Conservation (phyloP, 2,797 vertebrate genomes). For the Melanogrammus aeglefinus region DNA sequence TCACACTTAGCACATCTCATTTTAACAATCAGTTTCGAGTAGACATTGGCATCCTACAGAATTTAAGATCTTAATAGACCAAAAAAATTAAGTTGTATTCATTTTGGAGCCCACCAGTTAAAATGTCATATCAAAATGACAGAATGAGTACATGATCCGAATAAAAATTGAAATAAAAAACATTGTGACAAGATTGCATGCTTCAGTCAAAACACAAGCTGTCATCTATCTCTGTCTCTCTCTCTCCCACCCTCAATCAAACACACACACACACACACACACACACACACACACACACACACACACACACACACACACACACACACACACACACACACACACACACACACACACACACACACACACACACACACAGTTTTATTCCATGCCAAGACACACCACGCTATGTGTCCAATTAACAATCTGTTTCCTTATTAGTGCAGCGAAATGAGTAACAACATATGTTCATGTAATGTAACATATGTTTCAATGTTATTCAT, state of each 20-base stretch:
- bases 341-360: background rate
- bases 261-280: too few relatives aligned
- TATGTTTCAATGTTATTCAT: background rate
- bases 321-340: background rate
- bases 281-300: too few relatives aligned
- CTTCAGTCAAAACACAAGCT: conserved; percentile 61
- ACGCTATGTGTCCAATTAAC: background rate
- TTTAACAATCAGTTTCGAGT: background rate
- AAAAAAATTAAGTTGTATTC: background rate
- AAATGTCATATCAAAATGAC: background rate
- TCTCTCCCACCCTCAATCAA: background rate
- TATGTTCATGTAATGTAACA: background rate
- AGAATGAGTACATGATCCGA: conserved; percentile 24
- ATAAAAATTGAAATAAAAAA: conserved; percentile 16
- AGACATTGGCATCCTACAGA: background rate
- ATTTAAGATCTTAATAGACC: background rate
- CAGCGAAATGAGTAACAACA: background rate
- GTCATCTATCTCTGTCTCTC: conserved; percentile 36
- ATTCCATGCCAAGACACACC: background rate
- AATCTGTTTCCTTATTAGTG: background rate
- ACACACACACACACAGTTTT: background rate
- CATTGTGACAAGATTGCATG: conserved; percentile 35
- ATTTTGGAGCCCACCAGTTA: background rate
- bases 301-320: too few relatives aligned
- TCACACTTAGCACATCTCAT: background rate